Conservation (phyloP, 2,888 invertebrate genomes). For the Andrena chrysosceles region DNA sequence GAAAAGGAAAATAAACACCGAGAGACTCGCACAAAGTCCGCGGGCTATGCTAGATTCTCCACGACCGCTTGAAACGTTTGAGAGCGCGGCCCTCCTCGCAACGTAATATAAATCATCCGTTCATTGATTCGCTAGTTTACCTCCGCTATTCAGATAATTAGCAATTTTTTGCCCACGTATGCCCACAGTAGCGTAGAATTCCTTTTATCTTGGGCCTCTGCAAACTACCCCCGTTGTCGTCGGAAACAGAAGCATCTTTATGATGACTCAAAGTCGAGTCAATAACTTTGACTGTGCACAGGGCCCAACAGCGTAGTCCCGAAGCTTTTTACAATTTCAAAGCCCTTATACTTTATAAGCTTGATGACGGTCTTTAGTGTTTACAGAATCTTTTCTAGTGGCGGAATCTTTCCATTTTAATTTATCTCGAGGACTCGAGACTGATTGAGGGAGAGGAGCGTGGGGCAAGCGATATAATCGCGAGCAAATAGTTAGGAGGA, state of each 20-base stretch:
- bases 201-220: background rate
- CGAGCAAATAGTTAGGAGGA: background rate
- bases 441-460: background rate
- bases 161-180: background rate
- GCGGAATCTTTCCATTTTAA: too few species aligned
- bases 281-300: background rate
- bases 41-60: conserved; percentile 38
- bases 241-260: background rate
- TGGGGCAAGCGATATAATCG: background rate
- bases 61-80: conserved; percentile 24
- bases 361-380: background rate
- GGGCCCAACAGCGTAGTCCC: background rate
- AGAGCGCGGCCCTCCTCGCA: conserved; percentile 8
- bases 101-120: conserved; percentile 35
- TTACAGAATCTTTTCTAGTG: background rate
- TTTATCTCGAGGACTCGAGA: background rate
- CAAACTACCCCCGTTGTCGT: background rate
- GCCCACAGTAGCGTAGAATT: background rate
- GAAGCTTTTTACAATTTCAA: background rate
- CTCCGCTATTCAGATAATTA: conserved; percentile 31
- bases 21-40: conserved; percentile 35
- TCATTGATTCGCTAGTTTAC: conserved; percentile 39
- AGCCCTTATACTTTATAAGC: background rate
- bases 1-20: conserved; percentile 48
- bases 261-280: background rate